These are phyloP conservation scores for Neotragus moschatus DNA, from an alignment of 2,113 vertebrate species.

Conservation along the genomic window DNA sequence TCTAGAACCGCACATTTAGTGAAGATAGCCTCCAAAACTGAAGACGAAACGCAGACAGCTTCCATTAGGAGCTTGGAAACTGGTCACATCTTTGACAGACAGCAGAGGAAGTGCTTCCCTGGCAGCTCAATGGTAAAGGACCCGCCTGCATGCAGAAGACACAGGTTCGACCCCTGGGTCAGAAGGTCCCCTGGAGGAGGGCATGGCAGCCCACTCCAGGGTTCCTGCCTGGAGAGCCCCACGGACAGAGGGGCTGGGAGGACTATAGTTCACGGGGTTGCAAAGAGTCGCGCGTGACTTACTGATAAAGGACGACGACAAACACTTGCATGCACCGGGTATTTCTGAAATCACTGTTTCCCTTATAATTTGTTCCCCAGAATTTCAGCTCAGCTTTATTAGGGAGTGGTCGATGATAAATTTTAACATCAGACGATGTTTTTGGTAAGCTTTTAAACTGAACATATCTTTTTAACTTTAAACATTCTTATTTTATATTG, in stretches of 20 bases:
- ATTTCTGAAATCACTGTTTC: not conserved
- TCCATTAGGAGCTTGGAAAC: not conserved
- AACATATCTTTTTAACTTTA: not conserved
- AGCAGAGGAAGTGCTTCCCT: not conserved
- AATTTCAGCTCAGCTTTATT: not conserved
- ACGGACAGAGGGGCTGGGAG: not conserved
- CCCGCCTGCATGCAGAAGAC: not conserved
- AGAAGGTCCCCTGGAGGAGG: not conserved
- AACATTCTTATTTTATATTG: not conserved
- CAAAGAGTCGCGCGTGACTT: not conserved
- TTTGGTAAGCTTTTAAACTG: not conserved
- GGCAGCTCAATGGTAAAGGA: rapidly evolving
- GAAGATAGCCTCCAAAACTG: not conserved
- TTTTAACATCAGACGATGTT: not conserved
- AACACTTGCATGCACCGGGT: not conserved
- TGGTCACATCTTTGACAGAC: not conserved
- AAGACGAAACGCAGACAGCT: not conserved
- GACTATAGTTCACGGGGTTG: rapidly evolving
- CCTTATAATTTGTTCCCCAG: not conserved
- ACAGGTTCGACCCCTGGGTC: not conserved
- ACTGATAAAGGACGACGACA: not conserved
- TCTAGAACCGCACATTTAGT: not conserved
- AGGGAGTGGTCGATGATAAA: not conserved
- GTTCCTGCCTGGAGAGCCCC: not conserved
- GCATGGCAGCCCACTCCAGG: not conserved